Evolutionary conservation across 92 coral and sea anemone genomes (phyloP), one percentile per base, ranked within the genome.

Genomic region (Paragorgia papillata): DNA sequence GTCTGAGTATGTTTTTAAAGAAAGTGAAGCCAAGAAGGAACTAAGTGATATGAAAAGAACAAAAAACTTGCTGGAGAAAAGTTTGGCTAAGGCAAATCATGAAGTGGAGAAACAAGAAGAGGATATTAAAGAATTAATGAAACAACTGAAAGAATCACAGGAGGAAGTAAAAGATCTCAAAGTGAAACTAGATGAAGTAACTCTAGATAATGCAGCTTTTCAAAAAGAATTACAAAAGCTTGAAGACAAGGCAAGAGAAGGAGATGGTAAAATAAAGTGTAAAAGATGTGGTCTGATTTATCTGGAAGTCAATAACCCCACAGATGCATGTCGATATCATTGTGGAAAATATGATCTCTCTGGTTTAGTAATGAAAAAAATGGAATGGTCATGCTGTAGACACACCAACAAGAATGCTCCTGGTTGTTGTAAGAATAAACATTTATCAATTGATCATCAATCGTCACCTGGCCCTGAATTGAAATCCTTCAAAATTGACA

Each of bases 301-400:
- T 26, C 41, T 71, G 19, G 62, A 53, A 35, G 48, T 48, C 21
- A 71, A 71, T 22, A 71, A 71, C 32, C 65, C 78, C 0, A 53
- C 19, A 33, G 78, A 71, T 54, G 78, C 78, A 18, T 71, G 78
- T 25, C 62, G 78, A 20, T 71, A 51, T 53, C 78, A 71, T 33
- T 3, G 50, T 19, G 78, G 78, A 6, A 35, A 71, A 3, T 71
- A 49, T 71, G 64, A 20, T 54, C n/a, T 20, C 12, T 27, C 39
- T 1, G 78, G 78, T 7, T 14, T 64, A 1, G 7, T 71, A 22
- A 53, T 12, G 53, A 71, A 55, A 57, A 71, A 37, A 26, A 22
- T 30, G 50, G 78, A 71, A 54, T 71, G 78, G 78, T 53, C 78
- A 32, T 71, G 78, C 54, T 71, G 78, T 21, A 53, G 21, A 41